Conservation (phyloP, 2,888 invertebrate genomes). For the Eupithecia centaureata region DNA sequence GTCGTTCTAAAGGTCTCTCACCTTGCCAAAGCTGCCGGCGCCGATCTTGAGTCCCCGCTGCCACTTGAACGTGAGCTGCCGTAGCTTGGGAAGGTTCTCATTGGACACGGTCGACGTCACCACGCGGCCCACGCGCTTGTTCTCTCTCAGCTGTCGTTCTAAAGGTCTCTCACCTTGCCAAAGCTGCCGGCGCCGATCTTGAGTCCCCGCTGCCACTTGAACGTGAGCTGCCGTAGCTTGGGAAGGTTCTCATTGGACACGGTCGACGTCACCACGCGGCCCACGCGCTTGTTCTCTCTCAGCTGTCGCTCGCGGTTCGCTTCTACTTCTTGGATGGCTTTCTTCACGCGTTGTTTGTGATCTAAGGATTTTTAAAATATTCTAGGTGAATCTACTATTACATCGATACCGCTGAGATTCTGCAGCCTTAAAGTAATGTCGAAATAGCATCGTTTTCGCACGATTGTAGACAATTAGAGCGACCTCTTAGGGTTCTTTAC, state of each 20-base stretch:
- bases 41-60: conserved; percentile 96
- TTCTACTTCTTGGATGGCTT: conserved; percentile 84
- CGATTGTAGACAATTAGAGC: too few species aligned
- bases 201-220: conserved; percentile 97
- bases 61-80: conserved; percentile 95
- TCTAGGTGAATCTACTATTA: too few species aligned
- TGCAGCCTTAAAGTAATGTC: too few species aligned
- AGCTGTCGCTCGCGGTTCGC: conserved; percentile 85
- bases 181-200: conserved; percentile 96
- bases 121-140: conserved; percentile 66
- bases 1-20: conserved; percentile 33
- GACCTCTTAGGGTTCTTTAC: too few species aligned
- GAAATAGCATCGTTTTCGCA: too few species aligned
- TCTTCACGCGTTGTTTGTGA: conserved; percentile 75
- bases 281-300: conserved; percentile 52
- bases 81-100: conserved; percentile 88
- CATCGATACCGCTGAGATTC: too few species aligned
- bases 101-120: conserved; percentile 60
- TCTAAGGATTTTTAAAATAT: conserved; percentile 50
- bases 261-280: conserved; percentile 63
- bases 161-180: conserved; percentile 85
- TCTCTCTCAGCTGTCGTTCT: conserved; percentile 70
- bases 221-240: conserved; percentile 91
- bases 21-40: conserved; percentile 95
- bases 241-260: conserved; percentile 86